Base-by-base conservation (phyloP, 92 coral and sea anemone species). In the Nematostella vectensis region DNA sequence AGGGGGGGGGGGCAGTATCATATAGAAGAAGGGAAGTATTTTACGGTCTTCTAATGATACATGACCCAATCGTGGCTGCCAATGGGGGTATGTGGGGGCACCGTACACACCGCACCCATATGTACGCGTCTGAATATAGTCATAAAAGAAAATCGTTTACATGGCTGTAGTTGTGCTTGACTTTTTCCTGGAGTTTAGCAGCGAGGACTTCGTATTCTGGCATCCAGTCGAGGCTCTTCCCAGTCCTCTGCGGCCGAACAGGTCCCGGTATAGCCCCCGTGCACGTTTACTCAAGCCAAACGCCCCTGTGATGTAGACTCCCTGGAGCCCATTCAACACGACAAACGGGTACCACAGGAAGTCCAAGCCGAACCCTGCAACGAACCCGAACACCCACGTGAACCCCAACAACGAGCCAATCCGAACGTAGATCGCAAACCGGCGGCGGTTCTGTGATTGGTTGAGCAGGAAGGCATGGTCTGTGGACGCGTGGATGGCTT, bases 351-450 rank as follows among this genome's bases (percentile, higher is more conserved):
- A 50, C 1, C 25, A 3, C 27, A 63, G 23, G 23, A 31, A 49
- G 37, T 18, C n/a, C 51, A 19, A 24, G 10, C 69, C 69, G 50
- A 48, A 63, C 15, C 49, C 57, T 22, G 58, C 59, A 50, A 59
- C 69, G 31, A 77, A 77, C 3, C 83, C 78, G 50, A 70, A 77
- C 21, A 63, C 55, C 83, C 83, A 77, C 17, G 73, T 70, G 23
- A 77, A 70, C 12, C 83, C 83, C 83, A 70, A 69, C 22, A 77
- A 59, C 3, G 66, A 47, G 17, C 56, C 63, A 30, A 77, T 77
- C 22, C 70, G 50, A 25, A 70, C 21, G 44, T 47, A 77, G 28
- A 77, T 29, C 3, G 28, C 54, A 21, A 71, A 57, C 22, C 29
- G 54, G 2, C 18, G 47, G 25, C 33, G 56, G 3, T 16, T 44